Percentiles rank a stretch among this genome's conserved stretches.
Evolutionary conservation across 1,140 invertebrate genomes (phyloP).

Genomic region (Muscidifurax raptorellus): DNA sequence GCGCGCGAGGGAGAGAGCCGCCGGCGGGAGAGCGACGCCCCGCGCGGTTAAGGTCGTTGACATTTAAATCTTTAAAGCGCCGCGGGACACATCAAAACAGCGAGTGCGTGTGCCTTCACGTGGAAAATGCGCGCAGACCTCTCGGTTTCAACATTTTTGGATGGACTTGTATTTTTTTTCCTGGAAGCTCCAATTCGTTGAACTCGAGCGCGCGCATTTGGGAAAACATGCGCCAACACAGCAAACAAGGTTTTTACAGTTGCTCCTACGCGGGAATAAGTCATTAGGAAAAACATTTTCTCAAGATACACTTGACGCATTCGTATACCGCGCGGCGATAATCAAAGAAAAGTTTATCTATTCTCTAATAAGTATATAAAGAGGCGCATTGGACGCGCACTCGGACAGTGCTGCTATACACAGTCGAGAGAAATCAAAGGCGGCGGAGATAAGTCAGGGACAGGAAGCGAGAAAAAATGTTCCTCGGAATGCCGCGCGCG

Average conservation of each 20-base stretch:
- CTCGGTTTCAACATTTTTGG: too few species aligned
- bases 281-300: background rate
- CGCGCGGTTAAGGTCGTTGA: slow-evolving; percentile 39
- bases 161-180: too few species aligned
- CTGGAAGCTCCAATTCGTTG: too few species aligned
- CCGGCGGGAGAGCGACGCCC: slow-evolving; percentile 15
- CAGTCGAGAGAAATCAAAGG: background rate
- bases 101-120: background rate
- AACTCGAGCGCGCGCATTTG: background rate
- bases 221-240: background rate
- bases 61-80: slow-evolving; percentile 46
- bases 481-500: background rate
- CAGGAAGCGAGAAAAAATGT: background rate
- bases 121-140: too few species aligned
- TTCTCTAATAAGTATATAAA: too few species aligned
- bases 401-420: background rate
- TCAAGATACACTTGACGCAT: too few species aligned
- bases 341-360: background rate
- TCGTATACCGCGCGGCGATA: background rate
- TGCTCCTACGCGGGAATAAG: background rate
- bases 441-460: background rate
- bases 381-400: background rate
- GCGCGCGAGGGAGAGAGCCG: background rate
- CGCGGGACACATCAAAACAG: slow-evolving; percentile 22
- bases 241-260: background rate